Base-by-base conservation (phyloP, 2,888 invertebrate species). In the Dryobotodes eremita region DNA sequence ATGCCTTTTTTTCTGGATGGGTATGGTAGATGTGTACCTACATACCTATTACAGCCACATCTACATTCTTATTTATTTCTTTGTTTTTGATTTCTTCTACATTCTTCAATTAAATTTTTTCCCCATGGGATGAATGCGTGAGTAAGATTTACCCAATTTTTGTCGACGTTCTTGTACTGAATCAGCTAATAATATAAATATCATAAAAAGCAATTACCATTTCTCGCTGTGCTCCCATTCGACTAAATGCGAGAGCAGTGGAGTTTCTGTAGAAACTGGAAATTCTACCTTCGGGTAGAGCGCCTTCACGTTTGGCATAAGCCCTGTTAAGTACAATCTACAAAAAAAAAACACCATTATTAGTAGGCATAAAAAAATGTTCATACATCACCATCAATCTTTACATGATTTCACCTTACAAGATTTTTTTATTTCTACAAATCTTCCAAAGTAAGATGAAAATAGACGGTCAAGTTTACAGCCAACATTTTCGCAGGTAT, bases 211-310 rank as follows among this genome's bases (percentile, higher is more conserved):
- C 8, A 64, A 88, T 89, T 90, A 95, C 98, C 98, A 98, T 75
- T 97, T 97, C 76, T 97, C 97, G 26, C 96, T 96, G 88, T 99
- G 99, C 85, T 99, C 98, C 99, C 99, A 99, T 82, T 97, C 97
- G 23, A 99, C 97, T 36, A 98, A 95, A 5, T 98, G 98, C 1
- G 98, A 98, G 57, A 99, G 97, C 96, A 98, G 97, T 0, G 98
- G 98, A 0, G 99, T 99, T 65, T 98, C 98, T n/a, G 98, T 97
- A 8, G 98, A 98, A 0, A 99, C 99, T 0, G 99, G 99, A 90
- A 97, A 98, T 73, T 97, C 90, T 0, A 98, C 95, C 71, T 95
- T 93, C 0, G 98, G 98, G 92, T 98, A 99, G 20, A 99, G 94
- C 26, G 97, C 97, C 10, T 98, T 95, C 10, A 98, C 94, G 88